Evolutionary conservation across 2,797 vertebrate genomes (phyloP).

Genomic region (Allobates femoralis): DNA sequence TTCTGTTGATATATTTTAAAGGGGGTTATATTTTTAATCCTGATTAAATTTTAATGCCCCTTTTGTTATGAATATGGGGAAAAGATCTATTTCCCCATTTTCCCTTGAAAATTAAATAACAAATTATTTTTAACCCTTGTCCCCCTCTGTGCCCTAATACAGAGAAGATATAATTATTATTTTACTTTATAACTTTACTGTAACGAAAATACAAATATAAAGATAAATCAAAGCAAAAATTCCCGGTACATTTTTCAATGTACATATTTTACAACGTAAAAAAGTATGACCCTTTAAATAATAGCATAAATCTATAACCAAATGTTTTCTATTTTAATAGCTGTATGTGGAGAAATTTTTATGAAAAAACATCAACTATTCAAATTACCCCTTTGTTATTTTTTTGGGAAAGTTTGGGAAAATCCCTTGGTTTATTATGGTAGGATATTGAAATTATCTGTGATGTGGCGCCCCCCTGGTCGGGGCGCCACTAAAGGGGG

Average conservation of each 20-base stretch:
- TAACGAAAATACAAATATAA: background rate
- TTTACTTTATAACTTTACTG: conserved; percentile 31
- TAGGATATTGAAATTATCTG: too few species aligned
- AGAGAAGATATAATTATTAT: conserved; percentile 13
- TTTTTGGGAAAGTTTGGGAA: too few species aligned
- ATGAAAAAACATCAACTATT: background rate
- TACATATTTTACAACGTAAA: background rate
- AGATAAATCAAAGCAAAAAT: background rate
- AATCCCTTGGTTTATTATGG: too few species aligned
- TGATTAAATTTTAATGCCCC: too few species aligned
- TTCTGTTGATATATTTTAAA: too few species aligned
- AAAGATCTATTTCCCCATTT: background rate
- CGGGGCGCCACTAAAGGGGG: too few species aligned
- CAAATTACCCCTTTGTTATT: background rate
- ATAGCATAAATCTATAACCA: too few species aligned
- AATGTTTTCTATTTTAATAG: background rate
- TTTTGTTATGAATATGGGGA: too few species aligned
- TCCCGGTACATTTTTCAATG: too few species aligned
- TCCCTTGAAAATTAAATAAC: conserved; percentile 6
- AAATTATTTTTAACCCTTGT: conserved; percentile 89
- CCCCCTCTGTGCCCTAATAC: conserved; percentile 86
- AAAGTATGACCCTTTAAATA: background rate
- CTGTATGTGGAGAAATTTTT: background rate
- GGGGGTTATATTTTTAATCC: too few species aligned
- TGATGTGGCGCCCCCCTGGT: too few species aligned